A percentile compares a stretch with the other conserved stretches of the same genome.
These are phyloP conservation scores for Diploscapter pachys DNA, from an alignment of 1,140 invertebrate genomes.

Conservation along the genomic window DNA sequence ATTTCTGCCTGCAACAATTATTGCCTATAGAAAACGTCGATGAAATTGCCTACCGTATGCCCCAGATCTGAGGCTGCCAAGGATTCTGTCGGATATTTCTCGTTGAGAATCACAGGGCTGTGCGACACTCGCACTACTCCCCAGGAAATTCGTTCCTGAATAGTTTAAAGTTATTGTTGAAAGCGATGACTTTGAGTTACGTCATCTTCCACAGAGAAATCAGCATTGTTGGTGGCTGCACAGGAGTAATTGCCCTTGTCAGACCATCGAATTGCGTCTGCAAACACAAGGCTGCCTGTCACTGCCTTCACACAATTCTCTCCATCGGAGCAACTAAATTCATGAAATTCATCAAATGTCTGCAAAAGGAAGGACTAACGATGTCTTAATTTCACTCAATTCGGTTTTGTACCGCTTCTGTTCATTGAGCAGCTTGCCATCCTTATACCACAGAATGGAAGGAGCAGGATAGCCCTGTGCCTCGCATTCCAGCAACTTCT, in stretches of 20 bases:
- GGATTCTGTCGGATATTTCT: conserved; percentile 24
- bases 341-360: neutral
- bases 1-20: conserved; percentile 11
- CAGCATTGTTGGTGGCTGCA: conserved; percentile 7
- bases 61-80: conserved; percentile 27
- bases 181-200: too few relatives aligned
- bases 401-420: conserved; percentile 9
- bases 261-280: conserved; percentile 18
- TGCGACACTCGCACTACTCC: conserved; percentile 21
- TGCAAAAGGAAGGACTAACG: neutral
- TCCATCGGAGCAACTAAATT: conserved; percentile 13
- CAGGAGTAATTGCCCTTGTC: conserved; percentile 30
- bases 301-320: conserved; percentile 26
- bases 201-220: neutral
- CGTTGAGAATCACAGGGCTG: conserved; percentile 28
- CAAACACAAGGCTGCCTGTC: conserved; percentile 8
- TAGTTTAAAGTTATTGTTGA: neutral
- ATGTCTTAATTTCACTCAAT: neutral
- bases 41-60: neutral
- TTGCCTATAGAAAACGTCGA: neutral
- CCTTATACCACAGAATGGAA: conserved; percentile 22
- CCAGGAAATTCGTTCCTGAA: conserved; percentile 21
- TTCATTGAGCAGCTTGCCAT: conserved; percentile 20
- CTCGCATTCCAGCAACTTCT: conserved; percentile 26
- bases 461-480: conserved; percentile 34